phyloP scores from a whole-genome alignment of 1,140 invertebrate species.

The Fopius arisanus region DNA sequence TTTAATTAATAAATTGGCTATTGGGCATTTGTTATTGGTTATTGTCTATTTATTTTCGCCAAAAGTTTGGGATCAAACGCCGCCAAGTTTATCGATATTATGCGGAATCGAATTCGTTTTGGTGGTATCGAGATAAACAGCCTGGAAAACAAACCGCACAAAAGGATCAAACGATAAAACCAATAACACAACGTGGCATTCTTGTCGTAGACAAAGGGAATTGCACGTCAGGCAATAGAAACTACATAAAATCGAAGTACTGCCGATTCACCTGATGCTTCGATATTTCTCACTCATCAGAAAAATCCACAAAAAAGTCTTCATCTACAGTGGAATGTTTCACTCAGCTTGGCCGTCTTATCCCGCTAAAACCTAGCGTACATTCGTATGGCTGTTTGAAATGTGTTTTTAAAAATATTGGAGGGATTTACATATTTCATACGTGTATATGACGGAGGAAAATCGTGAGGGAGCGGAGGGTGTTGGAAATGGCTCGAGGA shows the following conservation, averaged over 20 bases:
- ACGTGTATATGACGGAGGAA: slow-evolving; percentile 55
- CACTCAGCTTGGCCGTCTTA: slow-evolving; percentile 23
- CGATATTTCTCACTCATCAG: not conserved
- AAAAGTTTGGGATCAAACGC: not conserved
- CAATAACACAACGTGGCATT: not conserved
- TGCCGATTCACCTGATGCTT: not conserved
- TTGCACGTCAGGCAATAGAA: not conserved
- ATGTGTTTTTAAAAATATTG: slow-evolving; percentile 62
- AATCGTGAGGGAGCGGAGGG: slow-evolving; percentile 42
- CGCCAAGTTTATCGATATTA: not conserved
- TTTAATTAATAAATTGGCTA: not conserved
- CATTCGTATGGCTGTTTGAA: not conserved
- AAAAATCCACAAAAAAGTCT: not conserved
- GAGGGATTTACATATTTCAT: slow-evolving; percentile 64
- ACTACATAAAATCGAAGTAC: not conserved
- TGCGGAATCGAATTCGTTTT: not conserved
- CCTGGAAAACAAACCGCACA: not conserved
- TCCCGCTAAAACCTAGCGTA: not conserved
- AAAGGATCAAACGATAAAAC: not conserved
- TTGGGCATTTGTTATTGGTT: not conserved
- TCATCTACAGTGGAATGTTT: not conserved
- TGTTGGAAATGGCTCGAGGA: slow-evolving; percentile 35
- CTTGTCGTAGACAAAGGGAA: not conserved
- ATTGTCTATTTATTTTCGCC: not conserved
- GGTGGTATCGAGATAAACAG: not conserved